These are phyloP conservation scores for Dinocampus coccinellae DNA, from an alignment of 2,888 invertebrate genomes.

Conservation along the genomic window DNA sequence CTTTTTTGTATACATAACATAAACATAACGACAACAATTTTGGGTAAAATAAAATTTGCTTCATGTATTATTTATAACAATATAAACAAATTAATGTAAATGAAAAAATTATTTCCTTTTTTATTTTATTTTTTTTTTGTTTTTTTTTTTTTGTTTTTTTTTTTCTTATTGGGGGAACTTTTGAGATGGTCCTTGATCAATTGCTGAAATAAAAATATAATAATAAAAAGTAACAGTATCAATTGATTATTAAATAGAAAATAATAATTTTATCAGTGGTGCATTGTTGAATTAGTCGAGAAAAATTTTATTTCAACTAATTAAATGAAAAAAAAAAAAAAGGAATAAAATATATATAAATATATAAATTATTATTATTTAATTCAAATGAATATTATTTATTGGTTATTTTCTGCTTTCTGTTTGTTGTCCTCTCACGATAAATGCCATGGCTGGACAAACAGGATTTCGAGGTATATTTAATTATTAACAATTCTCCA, in stretches of 20 bases:
- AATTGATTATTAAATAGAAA: neutral
- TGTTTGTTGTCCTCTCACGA: conserved; percentile 78
- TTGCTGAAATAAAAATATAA: conserved; percentile 49
- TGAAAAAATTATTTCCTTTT: neutral
- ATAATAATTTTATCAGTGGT: conserved; percentile 21
- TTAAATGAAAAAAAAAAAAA: too few relatives aligned
- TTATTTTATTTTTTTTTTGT: conserved; percentile 58
- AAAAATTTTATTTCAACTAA: too few relatives aligned
- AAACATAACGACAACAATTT: neutral
- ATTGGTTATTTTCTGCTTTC: conserved; percentile 74
- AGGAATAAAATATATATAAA: conserved; percentile 19
- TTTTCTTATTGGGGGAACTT: conserved; percentile 69
- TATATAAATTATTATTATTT: conserved; percentile 24
- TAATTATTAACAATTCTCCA: conserved; percentile 43
- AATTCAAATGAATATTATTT: conserved; percentile 52
- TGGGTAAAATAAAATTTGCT: conserved; percentile 20
- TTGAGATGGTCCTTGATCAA: conserved; percentile 72
- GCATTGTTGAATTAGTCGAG: conserved; percentile 16
- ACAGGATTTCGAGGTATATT: conserved; percentile 88
- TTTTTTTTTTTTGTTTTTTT: conserved; percentile 48
- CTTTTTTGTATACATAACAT: conserved; percentile 31
- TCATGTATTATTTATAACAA: too few relatives aligned
- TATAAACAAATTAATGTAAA: too few relatives aligned
- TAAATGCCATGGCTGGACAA: conserved; percentile 75
- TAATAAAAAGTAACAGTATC: conserved; percentile 2